phyloP scores from a whole-genome alignment of 2,888 invertebrate species.

The Diarsia rubi region DNA sequence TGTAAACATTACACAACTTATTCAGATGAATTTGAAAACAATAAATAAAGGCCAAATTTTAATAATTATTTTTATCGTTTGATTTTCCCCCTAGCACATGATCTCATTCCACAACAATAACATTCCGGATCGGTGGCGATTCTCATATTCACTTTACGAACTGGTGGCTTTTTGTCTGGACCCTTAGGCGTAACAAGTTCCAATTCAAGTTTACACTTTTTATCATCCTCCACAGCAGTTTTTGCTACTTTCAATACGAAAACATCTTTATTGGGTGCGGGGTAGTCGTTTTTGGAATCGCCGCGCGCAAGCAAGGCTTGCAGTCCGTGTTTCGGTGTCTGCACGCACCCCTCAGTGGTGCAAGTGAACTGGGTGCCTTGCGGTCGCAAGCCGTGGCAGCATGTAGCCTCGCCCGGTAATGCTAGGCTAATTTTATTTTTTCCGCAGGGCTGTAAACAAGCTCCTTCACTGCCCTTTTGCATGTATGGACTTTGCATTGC shows the following conservation, averaged over 20 bases:
- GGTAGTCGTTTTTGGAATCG: constrained; percentile 82
- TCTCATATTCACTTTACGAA: constrained; percentile 79
- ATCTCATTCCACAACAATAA: constrained; percentile 78
- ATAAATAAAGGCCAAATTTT: neutral
- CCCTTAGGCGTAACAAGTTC: constrained; percentile 93
- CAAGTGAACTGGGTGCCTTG: constrained; percentile 86
- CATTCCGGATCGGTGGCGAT: constrained; percentile 85
- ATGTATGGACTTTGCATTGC: constrained; percentile 82
- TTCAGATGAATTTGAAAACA: constrained; percentile 42
- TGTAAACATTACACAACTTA: constrained; percentile 14
- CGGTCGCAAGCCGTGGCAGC: constrained; percentile 80
- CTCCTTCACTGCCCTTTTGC: constrained; percentile 72
- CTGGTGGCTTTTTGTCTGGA: constrained; percentile 89
- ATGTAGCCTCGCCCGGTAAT: constrained; percentile 81
- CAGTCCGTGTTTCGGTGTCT: constrained; percentile 81
- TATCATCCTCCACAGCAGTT: constrained; percentile 92
- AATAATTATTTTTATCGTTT: constrained; percentile 52
- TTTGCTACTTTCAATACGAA: constrained; percentile 93
- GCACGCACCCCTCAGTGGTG: constrained; percentile 85
- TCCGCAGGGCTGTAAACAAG: constrained; percentile 83
- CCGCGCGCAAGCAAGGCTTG: constrained; percentile 77
- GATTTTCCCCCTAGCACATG: constrained; percentile 71
- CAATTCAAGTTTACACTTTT: constrained; percentile 92
- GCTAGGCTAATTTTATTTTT: constrained; percentile 86
- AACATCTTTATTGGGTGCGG: constrained; percentile 88